Evolutionary conservation across 2,888 invertebrate genomes (phyloP), one percentile per base, ranked within the genome.

Genomic region (Elegia similella): DNA sequence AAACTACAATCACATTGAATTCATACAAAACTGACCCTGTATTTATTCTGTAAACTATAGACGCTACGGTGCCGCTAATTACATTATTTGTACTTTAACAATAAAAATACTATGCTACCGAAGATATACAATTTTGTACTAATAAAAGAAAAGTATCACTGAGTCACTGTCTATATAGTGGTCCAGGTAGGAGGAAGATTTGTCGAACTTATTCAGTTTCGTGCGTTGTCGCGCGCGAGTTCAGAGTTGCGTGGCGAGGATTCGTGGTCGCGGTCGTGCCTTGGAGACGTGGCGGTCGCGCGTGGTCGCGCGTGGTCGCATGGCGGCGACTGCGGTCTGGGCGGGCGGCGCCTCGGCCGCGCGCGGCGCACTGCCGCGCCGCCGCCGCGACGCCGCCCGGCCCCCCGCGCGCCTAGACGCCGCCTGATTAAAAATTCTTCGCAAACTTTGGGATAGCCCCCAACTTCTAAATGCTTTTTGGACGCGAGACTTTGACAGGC

Each of bases 11-110:
- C 91, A 91, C 91, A 91, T 88, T 89, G 88, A 87, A 88, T 88
- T 89, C 87, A 89, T 90, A 91, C 88, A 90, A 90, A 90, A 90
- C 88, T 84, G 90, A 91, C 91, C 91, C 91, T 91, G 91, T 91
- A 89, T 89, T 75, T 82, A 86, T 84, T 87, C 83, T 79, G 82
- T 86, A 84, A 82, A 85, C 86, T 88, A 88, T 80, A 82, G 79
- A 79, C 78, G 76, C 85, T 86, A 86, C 84, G 75, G 86, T 86
- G 84, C 81, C 80, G 76, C 81, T 83, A 84, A 63, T 86, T 88
- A 88, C 84, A 86, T 87, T 85, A 85, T 82, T 90, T 91, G 90
- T 90, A 90, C 91, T 90, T 84, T 88, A 79, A 77, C 69, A 77
- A 76, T 79, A 84, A 89, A 89, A 86, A 88, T 75, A 70, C 78